These are phyloP conservation scores for Capitella teleta DNA, from an alignment of 1,140 invertebrate species.

Conservation along the genomic window DNA sequence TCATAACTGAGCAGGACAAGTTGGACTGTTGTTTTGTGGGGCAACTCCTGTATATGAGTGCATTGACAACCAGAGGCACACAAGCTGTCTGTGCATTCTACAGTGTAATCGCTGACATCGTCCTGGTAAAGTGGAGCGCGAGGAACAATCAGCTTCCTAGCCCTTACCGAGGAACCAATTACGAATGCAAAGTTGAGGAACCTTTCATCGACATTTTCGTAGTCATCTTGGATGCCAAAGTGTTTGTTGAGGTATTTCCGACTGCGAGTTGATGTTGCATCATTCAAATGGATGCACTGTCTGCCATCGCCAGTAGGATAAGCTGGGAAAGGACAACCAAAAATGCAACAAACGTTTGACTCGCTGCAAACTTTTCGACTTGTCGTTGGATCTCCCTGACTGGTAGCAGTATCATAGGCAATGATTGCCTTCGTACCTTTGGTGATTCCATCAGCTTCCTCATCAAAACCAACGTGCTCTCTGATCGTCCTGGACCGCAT, in stretches of 20 bases:
- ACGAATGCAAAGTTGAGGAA: slow-evolving; percentile 4
- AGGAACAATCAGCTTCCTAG: background rate
- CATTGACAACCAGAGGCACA: background rate
- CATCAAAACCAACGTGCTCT: background rate
- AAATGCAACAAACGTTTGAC: background rate
- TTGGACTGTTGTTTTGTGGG: slow-evolving; percentile 2
- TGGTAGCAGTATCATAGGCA: background rate
- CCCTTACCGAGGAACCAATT: slow-evolving; percentile 6
- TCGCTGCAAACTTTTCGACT: slow-evolving; percentile 1
- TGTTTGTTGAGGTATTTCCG: background rate
- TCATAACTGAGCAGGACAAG: background rate
- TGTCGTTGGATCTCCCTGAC: slow-evolving; percentile 1
- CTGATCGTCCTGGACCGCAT: background rate
- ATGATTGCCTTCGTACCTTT: slow-evolving; percentile 1
- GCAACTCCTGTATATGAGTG: slow-evolving; percentile 2
- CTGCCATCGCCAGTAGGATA: background rate
- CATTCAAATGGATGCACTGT: background rate
- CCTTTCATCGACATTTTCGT: too few species aligned
- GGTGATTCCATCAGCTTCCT: background rate
- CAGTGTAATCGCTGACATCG: too few species aligned
- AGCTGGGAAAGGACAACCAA: slow-evolving; percentile 6
- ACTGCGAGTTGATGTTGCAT: background rate
- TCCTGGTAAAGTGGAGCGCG: background rate
- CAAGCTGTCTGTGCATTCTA: too few species aligned
- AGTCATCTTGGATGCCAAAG: background rate